Percentiles rank a stretch among this genome's conserved stretches.
Conservation (phyloP, 1,140 invertebrate genomes). For the Holotrichia oblita region DNA sequence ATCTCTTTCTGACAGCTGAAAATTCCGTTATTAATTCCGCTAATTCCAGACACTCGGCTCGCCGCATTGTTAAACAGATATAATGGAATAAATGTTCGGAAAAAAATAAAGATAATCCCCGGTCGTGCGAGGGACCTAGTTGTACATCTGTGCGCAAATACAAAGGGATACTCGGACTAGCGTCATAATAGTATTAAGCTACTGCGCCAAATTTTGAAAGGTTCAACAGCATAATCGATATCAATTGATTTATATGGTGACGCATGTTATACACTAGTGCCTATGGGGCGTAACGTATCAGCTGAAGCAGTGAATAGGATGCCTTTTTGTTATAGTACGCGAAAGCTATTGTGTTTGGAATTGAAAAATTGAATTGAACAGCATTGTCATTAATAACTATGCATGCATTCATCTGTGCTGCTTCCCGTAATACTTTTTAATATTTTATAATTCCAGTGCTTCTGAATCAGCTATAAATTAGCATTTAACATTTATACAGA, state of each 20-base stretch:
- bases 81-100: slow-evolving; percentile 21
- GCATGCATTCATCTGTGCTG: no score
- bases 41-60: background rate
- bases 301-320: no score
- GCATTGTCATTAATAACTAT: no score
- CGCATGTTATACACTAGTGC: background rate
- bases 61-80: slow-evolving; percentile 30
- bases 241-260: slow-evolving; percentile 17
- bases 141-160: background rate
- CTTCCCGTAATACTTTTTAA: no score
- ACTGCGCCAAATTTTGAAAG: background rate
- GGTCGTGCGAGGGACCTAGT: background rate
- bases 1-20: slow-evolving; percentile 33
- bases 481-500: no score
- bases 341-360: no score
- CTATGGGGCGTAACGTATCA: no score
- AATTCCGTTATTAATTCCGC: slow-evolving; percentile 32
- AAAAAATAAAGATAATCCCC: background rate
- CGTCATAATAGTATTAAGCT: background rate
- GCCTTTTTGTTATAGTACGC: no score
- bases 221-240: background rate
- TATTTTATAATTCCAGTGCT: no score
- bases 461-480: no score
- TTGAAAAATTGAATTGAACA: no score
- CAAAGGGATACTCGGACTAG: background rate